A percentile compares a stretch with the other conserved stretches of the same genome.
Conservation (phyloP, 2,113 vertebrate species). For the Cyanoramphus novaezelandiae region DNA sequence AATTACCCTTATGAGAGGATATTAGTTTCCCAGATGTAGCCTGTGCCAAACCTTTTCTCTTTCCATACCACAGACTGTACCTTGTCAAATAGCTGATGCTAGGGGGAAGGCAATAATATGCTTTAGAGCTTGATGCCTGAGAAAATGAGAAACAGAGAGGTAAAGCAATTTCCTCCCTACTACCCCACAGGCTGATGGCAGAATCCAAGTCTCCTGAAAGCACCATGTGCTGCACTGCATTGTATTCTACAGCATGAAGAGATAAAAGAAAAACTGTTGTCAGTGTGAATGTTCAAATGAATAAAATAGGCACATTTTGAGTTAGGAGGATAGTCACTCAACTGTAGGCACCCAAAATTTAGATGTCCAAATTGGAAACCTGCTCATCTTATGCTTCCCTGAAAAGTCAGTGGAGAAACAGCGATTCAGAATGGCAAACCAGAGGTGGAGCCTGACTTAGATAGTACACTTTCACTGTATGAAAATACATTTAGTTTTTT, state of each 20-base stretch:
- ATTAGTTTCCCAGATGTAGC: background rate
- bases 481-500: background rate
- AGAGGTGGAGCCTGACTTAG: background rate
- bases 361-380: background rate
- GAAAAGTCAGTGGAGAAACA: background rate
- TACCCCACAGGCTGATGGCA: rapidly evolving
- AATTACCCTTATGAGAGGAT: background rate
- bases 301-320: background rate
- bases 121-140: background rate
- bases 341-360: background rate
- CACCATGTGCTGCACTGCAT: rapidly evolving
- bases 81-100: background rate
- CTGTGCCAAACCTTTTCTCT: background rate
- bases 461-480: background rate
- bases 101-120: background rate
- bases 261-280: background rate
- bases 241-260: background rate
- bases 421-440: background rate
- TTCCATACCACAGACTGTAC: background rate
- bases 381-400: background rate
- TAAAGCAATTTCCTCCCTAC: background rate
- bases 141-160: background rate
- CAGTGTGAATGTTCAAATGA: background rate
- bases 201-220: background rate
- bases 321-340: background rate